Conservation (phyloP, 1,140 invertebrate species). For the Plectrocnemia conspersa region DNA sequence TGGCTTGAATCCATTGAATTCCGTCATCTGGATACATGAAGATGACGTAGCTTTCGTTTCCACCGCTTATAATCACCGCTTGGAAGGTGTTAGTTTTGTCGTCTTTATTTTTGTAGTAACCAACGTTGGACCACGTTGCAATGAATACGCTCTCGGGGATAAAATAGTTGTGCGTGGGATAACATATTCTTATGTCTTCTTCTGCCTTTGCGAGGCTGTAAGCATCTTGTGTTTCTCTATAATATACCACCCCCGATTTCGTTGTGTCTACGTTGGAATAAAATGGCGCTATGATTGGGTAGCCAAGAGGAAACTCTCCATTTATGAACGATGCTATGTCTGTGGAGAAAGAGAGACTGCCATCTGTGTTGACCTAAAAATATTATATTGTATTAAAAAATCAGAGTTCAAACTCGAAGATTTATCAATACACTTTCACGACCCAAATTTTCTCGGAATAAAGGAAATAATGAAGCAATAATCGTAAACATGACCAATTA, state of each 20-base stretch:
- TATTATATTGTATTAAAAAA: no score
- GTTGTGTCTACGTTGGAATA: conserved; percentile 87
- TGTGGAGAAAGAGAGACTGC: conserved; percentile 82
- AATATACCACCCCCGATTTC: conserved; percentile 69
- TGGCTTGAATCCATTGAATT: conserved; percentile 85
- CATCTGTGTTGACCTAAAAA: conserved; percentile 87
- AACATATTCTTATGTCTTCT: conserved; percentile 64
- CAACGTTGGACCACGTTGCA: conserved; percentile 70
- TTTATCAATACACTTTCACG: no score
- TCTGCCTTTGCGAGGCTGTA: conserved; percentile 62
- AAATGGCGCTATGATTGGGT: conserved; percentile 84
- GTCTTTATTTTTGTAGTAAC: conserved; percentile 48
- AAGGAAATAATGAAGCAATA: no score
- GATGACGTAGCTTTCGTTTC: conserved; percentile 74
- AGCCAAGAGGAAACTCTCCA: conserved; percentile 83
- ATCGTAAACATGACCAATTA: no score
- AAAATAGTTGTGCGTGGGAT: conserved; percentile 65
- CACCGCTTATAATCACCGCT: conserved; percentile 77
- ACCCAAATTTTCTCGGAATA: no score
- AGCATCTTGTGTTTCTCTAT: conserved; percentile 67
- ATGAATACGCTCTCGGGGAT: conserved; percentile 59
- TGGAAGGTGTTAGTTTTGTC: conserved; percentile 69
- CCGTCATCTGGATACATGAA: conserved; percentile 83
- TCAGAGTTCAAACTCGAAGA: no score
- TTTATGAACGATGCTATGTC: conserved; percentile 82